These are phyloP conservation scores for Spea hammondii DNA, from an alignment of 2,797 vertebrate species.

Conservation along the genomic window DNA sequence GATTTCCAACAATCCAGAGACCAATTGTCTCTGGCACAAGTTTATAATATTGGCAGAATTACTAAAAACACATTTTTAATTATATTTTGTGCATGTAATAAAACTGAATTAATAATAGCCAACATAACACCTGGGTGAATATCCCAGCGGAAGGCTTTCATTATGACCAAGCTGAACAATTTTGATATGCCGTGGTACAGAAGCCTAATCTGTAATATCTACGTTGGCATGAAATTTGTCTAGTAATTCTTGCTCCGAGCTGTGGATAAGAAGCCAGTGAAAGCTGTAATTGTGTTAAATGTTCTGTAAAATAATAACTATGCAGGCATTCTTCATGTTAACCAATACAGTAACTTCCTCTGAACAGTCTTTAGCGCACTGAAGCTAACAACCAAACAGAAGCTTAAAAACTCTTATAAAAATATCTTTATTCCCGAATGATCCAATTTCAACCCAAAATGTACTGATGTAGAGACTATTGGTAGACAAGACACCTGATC, in stretches of 20 bases:
- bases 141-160: background rate
- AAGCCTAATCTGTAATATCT: constrained; percentile 23
- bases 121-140: constrained; percentile 23
- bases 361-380: background rate
- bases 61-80: background rate
- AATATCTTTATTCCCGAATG: no score
- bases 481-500: no score
- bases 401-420: background rate
- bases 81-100: background rate
- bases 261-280: constrained; percentile 27
- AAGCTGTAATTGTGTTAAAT: constrained; percentile 48
- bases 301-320: constrained; percentile 45
- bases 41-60: no score
- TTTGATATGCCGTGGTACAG: constrained; percentile 24
- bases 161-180: constrained; percentile 16
- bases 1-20: background rate
- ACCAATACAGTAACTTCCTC: background rate
- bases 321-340: constrained; percentile 12
- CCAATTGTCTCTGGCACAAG: background rate
- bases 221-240: constrained; percentile 30
- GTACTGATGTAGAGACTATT: no score
- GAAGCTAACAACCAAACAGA: background rate
- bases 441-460: no score
- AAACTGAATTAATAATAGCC: background rate
- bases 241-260: constrained; percentile 42